phyloP scores from a whole-genome alignment of 2,888 invertebrate genomes.

The Drosophila melanosoma region DNA sequence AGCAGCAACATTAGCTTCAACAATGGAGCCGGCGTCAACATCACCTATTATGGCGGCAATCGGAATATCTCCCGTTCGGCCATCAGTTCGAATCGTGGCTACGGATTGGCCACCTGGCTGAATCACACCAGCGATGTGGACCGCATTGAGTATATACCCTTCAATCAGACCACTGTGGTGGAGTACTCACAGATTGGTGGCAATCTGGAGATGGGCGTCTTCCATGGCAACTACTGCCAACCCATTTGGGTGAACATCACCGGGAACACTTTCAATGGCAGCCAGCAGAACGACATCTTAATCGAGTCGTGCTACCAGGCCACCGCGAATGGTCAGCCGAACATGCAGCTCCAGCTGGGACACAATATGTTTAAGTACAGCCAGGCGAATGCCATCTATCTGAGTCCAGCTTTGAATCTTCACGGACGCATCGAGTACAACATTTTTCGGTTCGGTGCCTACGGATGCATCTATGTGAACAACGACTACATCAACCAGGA shows the following conservation, averaged over 20 bases:
- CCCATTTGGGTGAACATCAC: conserved; percentile 95
- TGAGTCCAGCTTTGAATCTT: conserved; percentile 93
- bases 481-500: conserved; percentile 90
- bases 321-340: conserved; percentile 84
- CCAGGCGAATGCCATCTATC: conserved; percentile 90
- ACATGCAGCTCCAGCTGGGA: conserved; percentile 90
- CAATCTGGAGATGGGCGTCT: conserved; percentile 94
- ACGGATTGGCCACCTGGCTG: conserved; percentile 95
- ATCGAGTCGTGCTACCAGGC: conserved; percentile 92
- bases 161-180: conserved; percentile 94
- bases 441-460: conserved; percentile 92
- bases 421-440: conserved; percentile 93
- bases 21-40: conserved; percentile 96
- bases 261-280: conserved; percentile 94
- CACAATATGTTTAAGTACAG: conserved; percentile 94
- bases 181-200: conserved; percentile 94
- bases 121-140: conserved; percentile 90
- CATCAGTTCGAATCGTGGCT: conserved; percentile 94
- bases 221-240: conserved; percentile 97
- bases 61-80: conserved; percentile 95
- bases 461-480: conserved; percentile 93
- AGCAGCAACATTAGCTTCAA: conserved; percentile 95
- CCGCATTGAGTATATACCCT: conserved; percentile 89
- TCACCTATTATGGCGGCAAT: conserved; percentile 97
- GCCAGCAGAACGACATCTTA: conserved; percentile 91